Evolutionary conservation across 2,797 vertebrate genomes (phyloP), one percentile per base, ranked within the genome.

Genomic region (Valencia hispanica): DNA sequence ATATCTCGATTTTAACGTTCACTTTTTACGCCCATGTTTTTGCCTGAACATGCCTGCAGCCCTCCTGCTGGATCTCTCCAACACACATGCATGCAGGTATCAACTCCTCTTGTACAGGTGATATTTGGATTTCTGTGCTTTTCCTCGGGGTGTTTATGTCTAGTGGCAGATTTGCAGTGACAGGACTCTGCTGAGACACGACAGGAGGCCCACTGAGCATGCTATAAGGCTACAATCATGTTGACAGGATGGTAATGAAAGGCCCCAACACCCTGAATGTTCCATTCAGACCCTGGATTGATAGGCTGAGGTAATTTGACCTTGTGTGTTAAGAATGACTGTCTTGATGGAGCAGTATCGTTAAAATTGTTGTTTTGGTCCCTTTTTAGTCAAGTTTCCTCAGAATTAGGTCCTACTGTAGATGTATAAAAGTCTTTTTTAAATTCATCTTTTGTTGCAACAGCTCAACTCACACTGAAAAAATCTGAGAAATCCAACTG

Each of bases 171-270:
- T 89, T 86, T 89, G 83, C 81, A 34, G 79, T 87, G 90, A 87
- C 88, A 88, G 87, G 70, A 68, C 68, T 43, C 57, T 74, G 77
- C 74, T 55, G 39, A 68, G 83, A 88, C 86, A 84, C 83, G 92
- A 93, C 92, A 92, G 87, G 81, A 70, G 68, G 88, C 89, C 90
- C 81, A 85, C 86, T 83, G 73, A 27, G 75, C 83, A 82, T 84
- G 84, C 89, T 86, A 70, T 75, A 84, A 86, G 82, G 85, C 77
- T 74, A 84, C 84, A 86, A 85, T 87, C 86, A 53, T 45, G 0
- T 15, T 92, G 93, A 94, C 91, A 91, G 89, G 71, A 50, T 83
- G 87, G 83, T 89, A 92, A 93, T 93, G 86, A 91, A 90, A 92
- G 84, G 77, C 66, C 77, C 77, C 30, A 22, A 82, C 82, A 79